These are phyloP conservation scores for Megalurothrips usitatus DNA, from an alignment of 2,888 invertebrate genomes.

Conservation along the genomic window DNA sequence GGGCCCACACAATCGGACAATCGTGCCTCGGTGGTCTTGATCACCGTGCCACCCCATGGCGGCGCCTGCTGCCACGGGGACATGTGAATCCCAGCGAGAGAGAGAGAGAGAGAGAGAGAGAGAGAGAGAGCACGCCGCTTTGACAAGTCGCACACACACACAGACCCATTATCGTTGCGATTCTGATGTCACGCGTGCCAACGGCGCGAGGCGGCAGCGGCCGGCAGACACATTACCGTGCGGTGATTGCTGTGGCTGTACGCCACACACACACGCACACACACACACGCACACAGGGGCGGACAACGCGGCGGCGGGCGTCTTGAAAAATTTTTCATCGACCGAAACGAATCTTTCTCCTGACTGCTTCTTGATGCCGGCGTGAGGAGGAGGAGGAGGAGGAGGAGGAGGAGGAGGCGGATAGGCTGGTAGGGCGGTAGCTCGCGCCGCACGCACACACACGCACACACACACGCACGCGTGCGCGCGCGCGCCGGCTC, in stretches of 20 bases:
- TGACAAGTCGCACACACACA: no score
- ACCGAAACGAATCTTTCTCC: not conserved
- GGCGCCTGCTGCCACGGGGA: not conserved
- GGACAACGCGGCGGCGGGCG: not conserved
- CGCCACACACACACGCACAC: no score
- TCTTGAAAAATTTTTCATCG: slow-evolving; percentile 21
- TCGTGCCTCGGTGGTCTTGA: slow-evolving; percentile 14
- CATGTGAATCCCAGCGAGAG: not conserved
- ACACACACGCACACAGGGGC: no score
- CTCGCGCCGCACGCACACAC: no score
- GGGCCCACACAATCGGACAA: slow-evolving; percentile 17
- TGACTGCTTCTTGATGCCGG: slow-evolving; percentile 39
- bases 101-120: not conserved
- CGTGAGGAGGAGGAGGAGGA: slow-evolving; percentile 45
- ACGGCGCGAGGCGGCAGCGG: not conserved
- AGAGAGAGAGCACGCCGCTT: not conserved
- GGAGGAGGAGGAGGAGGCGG: slow-evolving; percentile 30
- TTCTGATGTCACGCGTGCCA: not conserved
- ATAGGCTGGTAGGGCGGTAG: not conserved
- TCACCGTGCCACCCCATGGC: not conserved
- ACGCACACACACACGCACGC: no score
- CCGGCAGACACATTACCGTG: not conserved
- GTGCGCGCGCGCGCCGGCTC: slow-evolving; percentile 41
- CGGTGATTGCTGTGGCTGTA: no score
- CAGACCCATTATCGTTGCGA: not conserved